phyloP scores from a whole-genome alignment of 1,140 invertebrate genomes.

The Linepithema humile region DNA sequence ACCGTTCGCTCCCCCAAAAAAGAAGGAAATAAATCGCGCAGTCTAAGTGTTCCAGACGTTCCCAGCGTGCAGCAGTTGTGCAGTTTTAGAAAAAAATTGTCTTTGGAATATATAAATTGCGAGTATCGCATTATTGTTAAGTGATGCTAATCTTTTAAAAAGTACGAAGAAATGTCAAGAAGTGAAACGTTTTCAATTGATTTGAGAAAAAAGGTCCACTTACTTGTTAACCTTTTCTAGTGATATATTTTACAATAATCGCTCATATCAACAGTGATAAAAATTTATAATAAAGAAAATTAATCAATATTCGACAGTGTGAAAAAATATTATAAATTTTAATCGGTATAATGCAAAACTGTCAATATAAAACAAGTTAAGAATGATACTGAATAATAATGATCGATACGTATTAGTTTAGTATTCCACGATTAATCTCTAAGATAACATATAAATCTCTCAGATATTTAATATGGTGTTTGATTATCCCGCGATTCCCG shows the following conservation, averaged over 20 bases:
- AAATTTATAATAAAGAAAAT: not conserved
- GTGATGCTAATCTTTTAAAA: too few species aligned
- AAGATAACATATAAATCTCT: not conserved
- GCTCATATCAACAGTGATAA: not conserved
- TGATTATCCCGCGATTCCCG: not conserved
- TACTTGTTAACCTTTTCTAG: too few species aligned
- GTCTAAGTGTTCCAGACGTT: not conserved
- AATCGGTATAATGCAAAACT: not conserved
- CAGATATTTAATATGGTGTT: not conserved
- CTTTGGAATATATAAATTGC: not conserved
- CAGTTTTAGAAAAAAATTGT: too few species aligned
- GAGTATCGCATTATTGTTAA: not conserved
- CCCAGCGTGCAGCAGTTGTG: not conserved
- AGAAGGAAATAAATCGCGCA: not conserved
- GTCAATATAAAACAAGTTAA: too few species aligned
- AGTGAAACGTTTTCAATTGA: too few species aligned
- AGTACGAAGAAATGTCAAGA: too few species aligned
- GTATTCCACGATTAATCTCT: not conserved
- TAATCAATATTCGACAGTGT: not conserved
- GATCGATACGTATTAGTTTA: too few species aligned
- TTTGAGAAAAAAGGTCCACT: too few species aligned
- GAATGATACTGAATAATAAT: too few species aligned
- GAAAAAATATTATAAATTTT: not conserved
- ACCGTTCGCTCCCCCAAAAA: not conserved
- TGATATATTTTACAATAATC: not conserved